These are phyloP conservation scores for Sprattus sprattus DNA, from an alignment of 2,113 vertebrate genomes.

Conservation along the genomic window DNA sequence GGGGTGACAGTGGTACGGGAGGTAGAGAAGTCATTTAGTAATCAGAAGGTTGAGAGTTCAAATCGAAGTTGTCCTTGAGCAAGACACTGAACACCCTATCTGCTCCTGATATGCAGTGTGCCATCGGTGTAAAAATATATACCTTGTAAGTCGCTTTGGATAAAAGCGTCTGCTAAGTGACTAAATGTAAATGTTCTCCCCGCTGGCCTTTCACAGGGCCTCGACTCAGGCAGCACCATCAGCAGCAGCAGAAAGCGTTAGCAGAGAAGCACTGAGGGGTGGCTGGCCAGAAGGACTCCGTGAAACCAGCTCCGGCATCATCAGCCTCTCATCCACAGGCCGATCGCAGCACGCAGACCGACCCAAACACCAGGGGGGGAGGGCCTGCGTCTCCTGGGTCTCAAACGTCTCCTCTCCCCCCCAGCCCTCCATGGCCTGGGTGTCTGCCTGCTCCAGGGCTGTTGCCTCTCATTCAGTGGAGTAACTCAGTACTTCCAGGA, in stretches of 20 bases:
- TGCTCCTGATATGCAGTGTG: too few relatives aligned
- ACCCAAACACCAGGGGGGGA: neutral
- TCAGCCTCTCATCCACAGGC: conserved; percentile 15
- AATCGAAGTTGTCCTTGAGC: too few relatives aligned
- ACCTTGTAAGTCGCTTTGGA: too few relatives aligned
- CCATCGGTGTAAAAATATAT: too few relatives aligned
- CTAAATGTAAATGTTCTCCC: too few relatives aligned
- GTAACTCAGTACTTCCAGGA: neutral
- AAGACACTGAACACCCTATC: too few relatives aligned
- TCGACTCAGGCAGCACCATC: conserved; percentile 78
- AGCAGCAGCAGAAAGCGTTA: conserved; percentile 77
- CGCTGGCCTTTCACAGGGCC: conserved; percentile 62
- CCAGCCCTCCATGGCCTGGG: conserved; percentile 5
- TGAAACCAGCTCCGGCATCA: conserved; percentile 46
- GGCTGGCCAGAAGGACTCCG: conserved; percentile 31
- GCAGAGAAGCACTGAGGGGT: conserved; percentile 79
- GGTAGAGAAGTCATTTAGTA: too few relatives aligned
- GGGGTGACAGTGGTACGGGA: too few relatives aligned
- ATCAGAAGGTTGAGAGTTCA: too few relatives aligned
- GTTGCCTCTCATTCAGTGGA: neutral
- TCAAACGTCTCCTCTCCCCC: neutral
- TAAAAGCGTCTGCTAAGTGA: too few relatives aligned
- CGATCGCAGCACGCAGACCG: neutral
- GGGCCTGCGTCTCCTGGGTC: neutral
- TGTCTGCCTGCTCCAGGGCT: neutral